Conservation (phyloP, 2,113 vertebrate species). For the Perccottus glenii region DNA sequence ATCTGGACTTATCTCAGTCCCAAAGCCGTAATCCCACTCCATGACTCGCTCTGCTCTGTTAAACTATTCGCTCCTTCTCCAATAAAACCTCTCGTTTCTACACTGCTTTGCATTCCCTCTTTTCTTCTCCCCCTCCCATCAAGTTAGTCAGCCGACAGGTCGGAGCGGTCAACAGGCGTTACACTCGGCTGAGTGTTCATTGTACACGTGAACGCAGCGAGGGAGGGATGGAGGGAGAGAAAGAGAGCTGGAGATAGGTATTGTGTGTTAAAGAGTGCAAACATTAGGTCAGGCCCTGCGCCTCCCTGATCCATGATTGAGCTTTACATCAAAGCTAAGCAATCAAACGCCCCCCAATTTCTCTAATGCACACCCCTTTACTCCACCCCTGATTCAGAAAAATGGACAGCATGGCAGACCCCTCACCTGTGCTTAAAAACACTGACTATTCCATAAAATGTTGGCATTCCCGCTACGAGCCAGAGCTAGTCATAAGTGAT, state of each 20-base stretch:
- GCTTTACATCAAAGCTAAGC: slow-evolving; percentile 90
- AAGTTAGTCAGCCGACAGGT: slow-evolving; percentile 69
- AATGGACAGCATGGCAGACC: neutral
- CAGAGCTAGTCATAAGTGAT: slow-evolving; percentile 55
- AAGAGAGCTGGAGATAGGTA: slow-evolving; percentile 65
- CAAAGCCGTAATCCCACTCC: slow-evolving; percentile 66
- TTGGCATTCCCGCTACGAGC: slow-evolving; percentile 47
- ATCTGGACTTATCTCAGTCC: slow-evolving; percentile 16
- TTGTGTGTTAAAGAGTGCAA: slow-evolving; percentile 79
- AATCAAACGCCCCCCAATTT: slow-evolving; percentile 76
- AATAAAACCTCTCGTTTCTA: slow-evolving; percentile 29
- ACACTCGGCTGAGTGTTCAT: slow-evolving; percentile 83
- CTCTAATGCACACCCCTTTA: slow-evolving; percentile 49
- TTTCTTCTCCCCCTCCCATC: slow-evolving; percentile 70
- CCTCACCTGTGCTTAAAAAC: neutral
- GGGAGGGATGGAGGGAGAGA: slow-evolving; percentile 57
- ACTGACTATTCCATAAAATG: neutral
- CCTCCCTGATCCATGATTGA: slow-evolving; percentile 66
- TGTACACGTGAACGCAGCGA: slow-evolving; percentile 80
- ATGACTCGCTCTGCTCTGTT: slow-evolving; percentile 38
- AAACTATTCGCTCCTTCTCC: slow-evolving; percentile 25
- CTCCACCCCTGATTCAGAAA: slow-evolving; percentile 36
- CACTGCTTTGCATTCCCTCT: slow-evolving; percentile 29
- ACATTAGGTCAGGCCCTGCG: slow-evolving; percentile 70
- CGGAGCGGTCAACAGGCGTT: slow-evolving; percentile 89